Base-by-base conservation (phyloP, 2,888 invertebrate genomes). In the Agapetus fuscipes region DNA sequence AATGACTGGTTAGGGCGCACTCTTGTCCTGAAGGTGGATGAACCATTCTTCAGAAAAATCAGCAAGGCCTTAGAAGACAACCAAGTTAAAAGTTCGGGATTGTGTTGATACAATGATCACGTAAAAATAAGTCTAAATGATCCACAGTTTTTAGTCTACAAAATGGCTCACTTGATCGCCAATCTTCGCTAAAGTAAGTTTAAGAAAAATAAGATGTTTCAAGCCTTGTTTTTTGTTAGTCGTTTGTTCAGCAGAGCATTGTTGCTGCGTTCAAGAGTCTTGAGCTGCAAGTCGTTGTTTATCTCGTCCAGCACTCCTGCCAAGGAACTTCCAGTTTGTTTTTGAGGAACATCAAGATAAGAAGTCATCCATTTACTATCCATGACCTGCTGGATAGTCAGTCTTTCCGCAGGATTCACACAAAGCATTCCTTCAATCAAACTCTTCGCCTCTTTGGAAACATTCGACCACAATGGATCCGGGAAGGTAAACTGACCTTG, bases 301-400 rank as follows among this genome's bases (percentile, higher is more conserved):
- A 98, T 96, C 68, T 97, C 97, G 62, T 97, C 97, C 66, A 96
- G 95, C 3, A 97, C 93, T 55, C 97, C 96, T 1, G 87, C 86
- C 97, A 97, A 98, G 39, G 84, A 80, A 50, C 91, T 91, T 49
- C 84, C 86, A 34, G 89, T 87, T 61, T 97, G 96, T 1, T 97
- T 97, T 55, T 88, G 87, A 0, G 97, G 97, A 3, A 97, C 96
- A 49, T 81, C 81, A 1, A 84, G 83, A 63, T 81, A 85, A 60
- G 80, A 61, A 0, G 67, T 60, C 32, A 69, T 55, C 67, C 69
- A 70, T 1, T 66, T 63, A 41, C 64, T 63, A 0, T 62, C 52
- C 64, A 68, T 64, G 10, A 70, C 69, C 68, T 68, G 83, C 46
- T 88, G 85, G 52, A 98, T 98, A 3, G 82, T 82, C 28, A 93